These are phyloP conservation scores for Eupithecia insigniata DNA, from an alignment of 2,888 invertebrate genomes.

Conservation along the genomic window DNA sequence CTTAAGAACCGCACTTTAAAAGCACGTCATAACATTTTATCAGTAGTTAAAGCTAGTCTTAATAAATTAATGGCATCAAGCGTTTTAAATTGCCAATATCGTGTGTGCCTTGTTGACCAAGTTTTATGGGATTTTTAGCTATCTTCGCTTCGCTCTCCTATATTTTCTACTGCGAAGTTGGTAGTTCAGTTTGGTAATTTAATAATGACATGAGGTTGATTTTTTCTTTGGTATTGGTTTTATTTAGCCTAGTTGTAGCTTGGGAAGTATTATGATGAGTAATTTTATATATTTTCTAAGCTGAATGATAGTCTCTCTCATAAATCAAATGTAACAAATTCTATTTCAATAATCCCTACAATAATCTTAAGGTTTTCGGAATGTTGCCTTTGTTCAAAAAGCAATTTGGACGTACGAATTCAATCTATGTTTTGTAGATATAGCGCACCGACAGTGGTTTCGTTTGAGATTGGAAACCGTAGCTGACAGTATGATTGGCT, in stretches of 20 bases:
- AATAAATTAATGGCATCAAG: slow-evolving; percentile 47
- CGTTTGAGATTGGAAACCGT: not conserved
- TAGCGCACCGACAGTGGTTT: not conserved
- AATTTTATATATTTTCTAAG: not conserved
- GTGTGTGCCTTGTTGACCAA: slow-evolving; percentile 49
- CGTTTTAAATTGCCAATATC: slow-evolving; percentile 65
- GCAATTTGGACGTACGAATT: not conserved
- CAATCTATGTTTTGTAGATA: not conserved
- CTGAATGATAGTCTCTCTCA: not conserved
- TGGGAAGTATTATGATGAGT: not conserved
- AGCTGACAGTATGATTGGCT: not conserved
- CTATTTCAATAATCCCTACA: too few relatives aligned
- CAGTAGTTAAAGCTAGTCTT: slow-evolving; percentile 56
- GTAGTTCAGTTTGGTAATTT: not conserved
- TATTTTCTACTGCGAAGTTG: not conserved
- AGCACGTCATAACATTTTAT: slow-evolving; percentile 52
- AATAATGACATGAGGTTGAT: too few relatives aligned
- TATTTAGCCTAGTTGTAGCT: not conserved
- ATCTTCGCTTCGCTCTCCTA: not conserved
- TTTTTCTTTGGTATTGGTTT: not conserved
- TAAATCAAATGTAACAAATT: not conserved
- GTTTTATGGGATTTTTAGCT: not conserved
- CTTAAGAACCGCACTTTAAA: slow-evolving; percentile 38
- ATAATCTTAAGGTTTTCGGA: too few relatives aligned
- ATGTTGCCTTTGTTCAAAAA: not conserved